Percentiles rank a stretch among this genome's conserved stretches.
Conservation (phyloP, 1,140 invertebrate genomes). For the Zaprionus tsacasi region DNA sequence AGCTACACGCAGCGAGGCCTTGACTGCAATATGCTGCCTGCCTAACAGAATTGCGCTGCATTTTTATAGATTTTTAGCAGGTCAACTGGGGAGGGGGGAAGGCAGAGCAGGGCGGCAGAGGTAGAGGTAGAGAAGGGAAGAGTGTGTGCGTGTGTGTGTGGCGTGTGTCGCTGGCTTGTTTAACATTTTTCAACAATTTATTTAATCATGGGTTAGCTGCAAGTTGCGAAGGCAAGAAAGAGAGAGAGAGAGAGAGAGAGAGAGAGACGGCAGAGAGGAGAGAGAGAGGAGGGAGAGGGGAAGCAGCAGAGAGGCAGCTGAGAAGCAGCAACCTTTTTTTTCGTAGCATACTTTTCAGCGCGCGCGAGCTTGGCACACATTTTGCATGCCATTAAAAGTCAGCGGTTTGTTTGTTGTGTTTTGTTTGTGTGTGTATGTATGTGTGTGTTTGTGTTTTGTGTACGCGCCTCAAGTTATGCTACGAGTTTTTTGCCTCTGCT, state of each 20-base stretch:
- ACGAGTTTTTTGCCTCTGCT: constrained; percentile 19
- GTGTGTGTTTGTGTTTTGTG: constrained; percentile 14
- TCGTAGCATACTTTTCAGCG: constrained; percentile 35
- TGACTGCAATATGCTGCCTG: constrained; percentile 81
- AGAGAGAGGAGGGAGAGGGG: constrained; percentile 2
- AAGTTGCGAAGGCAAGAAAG: constrained; percentile 35
- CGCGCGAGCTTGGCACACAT: constrained; percentile 42
- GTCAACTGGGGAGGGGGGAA: constrained; percentile 48
- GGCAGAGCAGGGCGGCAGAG: background rate
- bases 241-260: constrained; percentile 7
- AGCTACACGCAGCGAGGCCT: constrained; percentile 76
- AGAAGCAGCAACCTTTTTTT: constrained; percentile 8
- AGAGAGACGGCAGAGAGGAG: background rate
- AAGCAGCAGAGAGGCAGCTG: constrained; percentile 6
- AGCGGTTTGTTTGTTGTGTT: constrained; percentile 56
- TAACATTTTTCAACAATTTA: constrained; percentile 81
- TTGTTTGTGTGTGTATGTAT: constrained; percentile 6
- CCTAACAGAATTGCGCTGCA: constrained; percentile 69
- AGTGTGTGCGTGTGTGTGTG: constrained; percentile 2
- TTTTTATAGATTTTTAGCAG: constrained; percentile 80
- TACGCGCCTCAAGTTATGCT: constrained; percentile 60
- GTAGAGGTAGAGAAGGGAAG: background rate
- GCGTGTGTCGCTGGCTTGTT: constrained; percentile 62
- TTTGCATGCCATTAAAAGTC: constrained; percentile 74
- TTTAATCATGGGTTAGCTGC: constrained; percentile 74